Percentiles rank a stretch among this genome's conserved stretches.
Conservation (phyloP, 2,113 vertebrate species). For the Chamaea fasciata region DNA sequence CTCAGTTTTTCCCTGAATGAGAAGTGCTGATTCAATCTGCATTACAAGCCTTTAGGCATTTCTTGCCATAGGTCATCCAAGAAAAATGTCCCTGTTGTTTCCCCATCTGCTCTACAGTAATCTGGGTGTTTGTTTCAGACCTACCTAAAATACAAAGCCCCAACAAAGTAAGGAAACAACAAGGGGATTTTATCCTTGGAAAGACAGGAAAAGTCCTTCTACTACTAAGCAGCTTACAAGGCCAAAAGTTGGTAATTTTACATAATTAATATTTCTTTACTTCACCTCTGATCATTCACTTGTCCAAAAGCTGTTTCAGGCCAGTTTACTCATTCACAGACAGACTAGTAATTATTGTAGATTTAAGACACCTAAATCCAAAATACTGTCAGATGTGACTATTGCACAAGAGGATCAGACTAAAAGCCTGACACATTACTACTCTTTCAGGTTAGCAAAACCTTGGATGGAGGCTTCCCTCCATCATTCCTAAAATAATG, state of each 20-base stretch:
- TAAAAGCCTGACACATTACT: conserved; percentile 11
- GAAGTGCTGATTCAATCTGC: neutral
- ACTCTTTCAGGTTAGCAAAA: conserved; percentile 3
- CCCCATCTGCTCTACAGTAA: neutral
- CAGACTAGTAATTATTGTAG: neutral
- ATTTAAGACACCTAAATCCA: conserved; percentile 1
- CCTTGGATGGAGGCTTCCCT: neutral
- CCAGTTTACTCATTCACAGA: neutral
- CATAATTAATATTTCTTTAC: neutral
- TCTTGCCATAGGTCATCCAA: neutral
- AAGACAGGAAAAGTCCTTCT: neutral
- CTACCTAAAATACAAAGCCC: neutral
- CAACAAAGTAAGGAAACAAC: neutral
- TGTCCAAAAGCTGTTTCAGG: neutral
- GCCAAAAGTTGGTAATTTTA: neutral
- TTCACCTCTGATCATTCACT: neutral
- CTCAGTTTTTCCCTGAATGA: neutral
- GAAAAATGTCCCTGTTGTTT: neutral
- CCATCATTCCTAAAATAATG: conserved; percentile 37
- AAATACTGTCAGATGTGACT: neutral
- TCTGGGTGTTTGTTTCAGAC: neutral
- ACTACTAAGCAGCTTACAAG: neutral
- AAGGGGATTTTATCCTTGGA: neutral
- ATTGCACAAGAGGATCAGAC: neutral
- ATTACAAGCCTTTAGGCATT: neutral